Evolutionary conservation across 2,113 vertebrate genomes (phyloP), one percentile per base, ranked within the genome.

Genomic region (Salvelinus alpinus): DNA sequence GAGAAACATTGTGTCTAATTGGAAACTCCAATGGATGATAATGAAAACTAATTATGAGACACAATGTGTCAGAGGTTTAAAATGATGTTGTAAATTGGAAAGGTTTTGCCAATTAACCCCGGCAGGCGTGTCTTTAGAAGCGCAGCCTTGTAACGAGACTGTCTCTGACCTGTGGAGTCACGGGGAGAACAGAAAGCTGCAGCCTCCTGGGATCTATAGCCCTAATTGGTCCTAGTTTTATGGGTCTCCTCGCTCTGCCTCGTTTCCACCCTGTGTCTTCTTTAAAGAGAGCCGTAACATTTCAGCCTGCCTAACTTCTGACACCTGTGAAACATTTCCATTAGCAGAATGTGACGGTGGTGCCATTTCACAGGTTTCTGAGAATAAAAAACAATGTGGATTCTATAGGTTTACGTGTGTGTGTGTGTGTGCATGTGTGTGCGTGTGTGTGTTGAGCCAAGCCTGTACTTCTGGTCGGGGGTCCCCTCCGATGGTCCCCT

Each of bases 41-140:
- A 92, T 92, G 90, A 88, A 92, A 92, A 92, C 90, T 90, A 92
- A 92, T 92, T 92, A 91, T 88, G 66, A 85, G 87, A 92, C 88
- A 91, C 90, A 86, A 84, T 90, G 89, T 88, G 87, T 79, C 70
- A 87, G 85, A 73, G 87, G 78, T 88, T 91, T 89, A 79, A 88
- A 87, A 86, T 86, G 71, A 89, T 88, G 90, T 89, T 89, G 90
- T 90, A 91, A 91, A 91, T 87, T 82, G 85, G 77, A 91, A 90
- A 92, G 90, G 91, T 91, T 91, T 85, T 86, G 83, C 88, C 87
- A 91, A 90, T 91, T 92, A 91, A 92, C 89, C 91, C 51, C 88
- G 80, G 89, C 57, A 47, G 72, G 78, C 77, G 80, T 85, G 85
- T 91, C 87, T 88, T 54, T 54, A 74, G 73, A 80, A 86, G 83